Conservation (phyloP, 2,797 vertebrate genomes). For the Crocodylus rhombifer region DNA sequence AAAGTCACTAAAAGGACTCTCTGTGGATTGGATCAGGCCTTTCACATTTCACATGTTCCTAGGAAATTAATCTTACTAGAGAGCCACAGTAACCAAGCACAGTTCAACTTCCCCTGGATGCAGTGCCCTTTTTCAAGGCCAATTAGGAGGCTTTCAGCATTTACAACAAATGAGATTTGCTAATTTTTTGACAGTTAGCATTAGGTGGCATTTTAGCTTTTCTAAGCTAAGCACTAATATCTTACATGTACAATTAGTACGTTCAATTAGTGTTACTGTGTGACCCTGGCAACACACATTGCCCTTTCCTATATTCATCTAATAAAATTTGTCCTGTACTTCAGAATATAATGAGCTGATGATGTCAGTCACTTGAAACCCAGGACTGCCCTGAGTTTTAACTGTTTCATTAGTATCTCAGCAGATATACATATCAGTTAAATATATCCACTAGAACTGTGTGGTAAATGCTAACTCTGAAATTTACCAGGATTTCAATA, state of each 20-base stretch:
- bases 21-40: background rate
- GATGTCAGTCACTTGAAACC: background rate
- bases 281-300: background rate
- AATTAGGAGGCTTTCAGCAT: background rate
- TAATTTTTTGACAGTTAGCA: background rate
- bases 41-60: background rate
- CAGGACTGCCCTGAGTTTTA: background rate
- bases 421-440: background rate
- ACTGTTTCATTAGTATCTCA: background rate
- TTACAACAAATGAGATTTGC: background rate
- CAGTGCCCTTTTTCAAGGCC: background rate
- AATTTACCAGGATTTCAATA: background rate
- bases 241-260: background rate
- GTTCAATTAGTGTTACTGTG: slow-evolving; percentile 1
- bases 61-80: background rate
- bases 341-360: background rate
- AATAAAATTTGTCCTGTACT: background rate
- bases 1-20: background rate
- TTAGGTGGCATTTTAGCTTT: background rate
- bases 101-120: background rate
- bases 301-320: background rate
- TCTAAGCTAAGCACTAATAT: background rate
- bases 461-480: background rate
- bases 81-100: background rate
- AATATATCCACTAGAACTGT: background rate